These are phyloP conservation scores for Tapirus indicus DNA, from an alignment of 2,797 vertebrate genomes.

Conservation along the genomic window DNA sequence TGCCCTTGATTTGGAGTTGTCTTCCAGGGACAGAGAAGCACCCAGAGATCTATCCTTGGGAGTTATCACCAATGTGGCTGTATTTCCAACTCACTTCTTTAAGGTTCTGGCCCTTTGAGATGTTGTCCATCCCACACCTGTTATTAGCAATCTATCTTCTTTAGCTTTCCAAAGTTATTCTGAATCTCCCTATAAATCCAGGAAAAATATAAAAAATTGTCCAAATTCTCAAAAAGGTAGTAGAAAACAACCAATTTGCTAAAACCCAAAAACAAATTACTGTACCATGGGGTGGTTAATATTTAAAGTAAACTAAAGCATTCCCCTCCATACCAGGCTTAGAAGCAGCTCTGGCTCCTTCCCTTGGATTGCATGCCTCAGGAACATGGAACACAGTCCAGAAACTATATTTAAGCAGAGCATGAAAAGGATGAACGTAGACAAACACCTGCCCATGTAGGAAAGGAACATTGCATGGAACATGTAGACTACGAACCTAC, in stretches of 20 bases:
- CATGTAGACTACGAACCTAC: background rate
- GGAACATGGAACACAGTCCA: constrained; percentile 57
- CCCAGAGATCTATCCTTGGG: background rate
- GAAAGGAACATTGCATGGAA: background rate
- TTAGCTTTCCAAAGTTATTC: background rate
- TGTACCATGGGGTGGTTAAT: background rate
- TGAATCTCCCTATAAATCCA: background rate
- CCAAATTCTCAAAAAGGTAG: constrained; percentile 57
- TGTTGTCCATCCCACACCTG: background rate
- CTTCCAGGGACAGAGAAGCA: background rate
- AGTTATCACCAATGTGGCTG: background rate
- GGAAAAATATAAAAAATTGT: background rate
- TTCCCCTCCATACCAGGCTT: background rate
- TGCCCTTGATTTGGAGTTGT: constrained; percentile 39
- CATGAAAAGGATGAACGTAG: constrained; percentile 55
- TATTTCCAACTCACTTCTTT: background rate
- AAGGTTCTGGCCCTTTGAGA: background rate
- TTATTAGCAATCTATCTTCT: background rate
- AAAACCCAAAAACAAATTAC: constrained; percentile 51
- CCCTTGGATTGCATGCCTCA: constrained; percentile 41
- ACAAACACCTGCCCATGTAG: constrained; percentile 35
- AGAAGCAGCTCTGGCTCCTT: constrained; percentile 65
- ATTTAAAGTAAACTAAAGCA: constrained; percentile 60
- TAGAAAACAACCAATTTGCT: constrained; percentile 40
- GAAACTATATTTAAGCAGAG: constrained; percentile 66